Evolutionary conservation across 2,113 vertebrate genomes (phyloP).

Genomic region (Zapus hudsonius): DNA sequence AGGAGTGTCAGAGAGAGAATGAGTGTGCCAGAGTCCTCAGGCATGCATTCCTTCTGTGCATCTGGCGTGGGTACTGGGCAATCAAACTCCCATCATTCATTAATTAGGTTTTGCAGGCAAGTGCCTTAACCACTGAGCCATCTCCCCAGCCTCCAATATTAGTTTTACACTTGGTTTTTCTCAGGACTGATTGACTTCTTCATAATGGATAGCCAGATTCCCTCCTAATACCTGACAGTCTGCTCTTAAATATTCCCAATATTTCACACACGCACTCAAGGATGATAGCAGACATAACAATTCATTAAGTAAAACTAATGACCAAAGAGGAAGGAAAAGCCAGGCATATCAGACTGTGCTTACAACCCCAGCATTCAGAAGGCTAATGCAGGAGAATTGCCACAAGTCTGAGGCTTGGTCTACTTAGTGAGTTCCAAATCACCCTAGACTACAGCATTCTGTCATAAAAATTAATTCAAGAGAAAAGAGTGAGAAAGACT

Average conservation of each 20-base stretch:
- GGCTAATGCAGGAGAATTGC: background rate
- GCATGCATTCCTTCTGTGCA: no score
- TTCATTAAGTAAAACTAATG: constrained; percentile 19
- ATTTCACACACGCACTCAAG: background rate
- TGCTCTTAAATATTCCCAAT: background rate
- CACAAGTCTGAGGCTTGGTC: background rate
- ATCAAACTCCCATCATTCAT: no score
- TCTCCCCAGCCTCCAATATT: no score
- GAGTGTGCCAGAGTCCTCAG: no score
- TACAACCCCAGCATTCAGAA: background rate
- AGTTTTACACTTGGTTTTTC: background rate
- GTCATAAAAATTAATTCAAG: background rate
- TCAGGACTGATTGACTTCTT: background rate
- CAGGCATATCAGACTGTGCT: background rate
- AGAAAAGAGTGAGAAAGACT: background rate
- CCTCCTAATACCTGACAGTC: background rate
- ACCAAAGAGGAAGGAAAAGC: background rate
- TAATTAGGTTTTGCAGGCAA: no score
- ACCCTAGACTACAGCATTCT: background rate
- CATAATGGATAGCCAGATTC: background rate
- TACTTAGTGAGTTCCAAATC: background rate
- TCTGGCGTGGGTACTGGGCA: no score
- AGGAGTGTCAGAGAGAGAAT: no score
- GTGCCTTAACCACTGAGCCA: no score
- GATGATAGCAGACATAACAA: background rate